Evolutionary conservation across 2,888 invertebrate genomes (phyloP).

Genomic region (Eristalis arbustorum): DNA sequence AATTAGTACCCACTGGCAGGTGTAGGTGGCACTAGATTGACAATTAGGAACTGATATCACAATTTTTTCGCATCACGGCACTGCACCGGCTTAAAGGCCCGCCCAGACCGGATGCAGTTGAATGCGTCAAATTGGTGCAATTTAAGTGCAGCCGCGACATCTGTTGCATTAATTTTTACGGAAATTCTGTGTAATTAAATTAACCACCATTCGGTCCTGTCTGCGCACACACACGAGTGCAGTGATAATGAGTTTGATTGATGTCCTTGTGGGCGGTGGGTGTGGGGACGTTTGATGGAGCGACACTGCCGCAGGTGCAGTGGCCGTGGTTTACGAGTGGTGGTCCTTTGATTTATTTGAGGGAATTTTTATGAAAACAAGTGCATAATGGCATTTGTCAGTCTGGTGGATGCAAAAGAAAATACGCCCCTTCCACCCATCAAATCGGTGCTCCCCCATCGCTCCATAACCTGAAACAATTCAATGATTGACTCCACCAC

Average conservation of each 20-base stretch:
- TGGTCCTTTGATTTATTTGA: conserved; percentile 45
- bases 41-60: conserved; percentile 36
- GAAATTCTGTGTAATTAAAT: conserved; percentile 42
- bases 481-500: not conserved
- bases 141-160: conserved; percentile 15
- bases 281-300: not conserved
- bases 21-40: conserved; percentile 58
- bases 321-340: not conserved
- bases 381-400: not conserved
- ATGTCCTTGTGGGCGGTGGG: conserved; percentile 27
- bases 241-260: conserved; percentile 55
- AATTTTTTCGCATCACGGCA: not conserved
- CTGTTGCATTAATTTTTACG: conserved; percentile 56
- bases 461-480: not conserved
- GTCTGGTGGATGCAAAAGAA: too few species aligned
- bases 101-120: too few species aligned
- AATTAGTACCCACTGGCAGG: conserved; percentile 56
- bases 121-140: not conserved
- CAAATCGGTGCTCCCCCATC: not conserved
- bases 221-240: not conserved
- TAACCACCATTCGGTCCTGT: conserved; percentile 17
- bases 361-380: not conserved
- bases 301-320: conserved; percentile 23
- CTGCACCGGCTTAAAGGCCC: too few species aligned
- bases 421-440: not conserved